phyloP scores from a whole-genome alignment of 2,797 vertebrate species.

The Enteromius treurensis region DNA sequence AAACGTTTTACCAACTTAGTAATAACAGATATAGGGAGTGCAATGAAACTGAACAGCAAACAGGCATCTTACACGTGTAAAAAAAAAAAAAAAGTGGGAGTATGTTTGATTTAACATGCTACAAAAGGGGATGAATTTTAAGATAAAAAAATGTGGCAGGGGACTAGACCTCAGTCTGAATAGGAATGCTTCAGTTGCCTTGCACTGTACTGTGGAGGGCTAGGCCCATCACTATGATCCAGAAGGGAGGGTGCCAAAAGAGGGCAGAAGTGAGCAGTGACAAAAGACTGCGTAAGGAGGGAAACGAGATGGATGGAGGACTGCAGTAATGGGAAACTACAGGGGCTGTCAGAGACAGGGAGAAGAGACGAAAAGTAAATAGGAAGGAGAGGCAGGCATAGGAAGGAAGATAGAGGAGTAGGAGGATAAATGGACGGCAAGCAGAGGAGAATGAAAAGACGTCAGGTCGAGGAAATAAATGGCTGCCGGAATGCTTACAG shows the following conservation, averaged over 20 bases:
- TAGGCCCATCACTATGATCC: not conserved
- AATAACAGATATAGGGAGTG: not conserved
- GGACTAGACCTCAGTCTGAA: not conserved
- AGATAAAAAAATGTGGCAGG: not conserved
- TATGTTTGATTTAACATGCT: not conserved
- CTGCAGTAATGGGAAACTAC: constrained; percentile 54
- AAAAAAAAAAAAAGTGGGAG: not conserved
- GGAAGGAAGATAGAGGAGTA: constrained; percentile 42
- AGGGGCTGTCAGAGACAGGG: constrained; percentile 53
- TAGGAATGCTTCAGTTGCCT: not conserved
- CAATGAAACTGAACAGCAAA: not conserved
- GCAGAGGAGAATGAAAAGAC: constrained; percentile 44
- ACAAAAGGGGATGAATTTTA: not conserved
- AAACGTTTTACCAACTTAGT: not conserved
- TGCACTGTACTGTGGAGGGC: not conserved
- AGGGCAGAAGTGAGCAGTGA: constrained; percentile 41
- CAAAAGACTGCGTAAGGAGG: constrained; percentile 18
- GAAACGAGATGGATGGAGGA: constrained; percentile 52
- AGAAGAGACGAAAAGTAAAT: constrained; percentile 47
- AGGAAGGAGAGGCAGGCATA: constrained; percentile 45
- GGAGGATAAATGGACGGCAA: constrained; percentile 35
- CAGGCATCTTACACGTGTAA: not conserved
- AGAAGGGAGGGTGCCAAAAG: constrained; percentile 19
- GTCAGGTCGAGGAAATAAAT: constrained; percentile 36
- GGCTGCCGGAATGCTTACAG: constrained; percentile 38